Conservation (phyloP, 2,113 vertebrate species). For the Pycnonotus jocosus region DNA sequence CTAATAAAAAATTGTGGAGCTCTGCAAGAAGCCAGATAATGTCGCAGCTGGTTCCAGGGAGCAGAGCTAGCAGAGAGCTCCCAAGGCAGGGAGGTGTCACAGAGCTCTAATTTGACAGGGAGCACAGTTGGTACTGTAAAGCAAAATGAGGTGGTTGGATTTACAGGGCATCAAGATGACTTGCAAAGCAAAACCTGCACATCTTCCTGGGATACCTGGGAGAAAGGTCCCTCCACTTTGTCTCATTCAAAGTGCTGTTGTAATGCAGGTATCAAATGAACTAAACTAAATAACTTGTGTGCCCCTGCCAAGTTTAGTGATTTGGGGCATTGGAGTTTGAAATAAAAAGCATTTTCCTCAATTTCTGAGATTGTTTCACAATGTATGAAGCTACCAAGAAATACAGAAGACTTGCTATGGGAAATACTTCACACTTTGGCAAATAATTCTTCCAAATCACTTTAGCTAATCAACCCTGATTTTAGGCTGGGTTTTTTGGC, state of each 20-base stretch:
- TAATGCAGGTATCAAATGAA: not conserved
- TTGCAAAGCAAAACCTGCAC: not conserved
- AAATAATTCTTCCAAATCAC: not conserved
- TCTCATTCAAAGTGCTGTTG: not conserved
- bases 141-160: not conserved
- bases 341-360: not conserved
- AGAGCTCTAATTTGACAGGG: not conserved
- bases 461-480: not conserved
- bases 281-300: not conserved
- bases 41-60: not conserved
- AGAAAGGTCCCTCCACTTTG: not conserved
- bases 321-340: accelerated
- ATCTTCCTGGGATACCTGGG: not conserved
- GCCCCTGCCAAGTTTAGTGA: accelerated
- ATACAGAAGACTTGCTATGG: not conserved
- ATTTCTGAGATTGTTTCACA: not conserved
- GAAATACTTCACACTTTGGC: not conserved
- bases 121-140: not conserved
- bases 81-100: not conserved
- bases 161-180: accelerated
- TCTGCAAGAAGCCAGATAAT: not conserved
- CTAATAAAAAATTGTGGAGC: not conserved
- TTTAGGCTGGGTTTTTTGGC: not conserved
- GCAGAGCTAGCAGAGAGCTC: not conserved
- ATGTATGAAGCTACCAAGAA: not conserved